Evolutionary conservation across 2,888 invertebrate species (phyloP).

Genomic region (Dioctria linearis): DNA sequence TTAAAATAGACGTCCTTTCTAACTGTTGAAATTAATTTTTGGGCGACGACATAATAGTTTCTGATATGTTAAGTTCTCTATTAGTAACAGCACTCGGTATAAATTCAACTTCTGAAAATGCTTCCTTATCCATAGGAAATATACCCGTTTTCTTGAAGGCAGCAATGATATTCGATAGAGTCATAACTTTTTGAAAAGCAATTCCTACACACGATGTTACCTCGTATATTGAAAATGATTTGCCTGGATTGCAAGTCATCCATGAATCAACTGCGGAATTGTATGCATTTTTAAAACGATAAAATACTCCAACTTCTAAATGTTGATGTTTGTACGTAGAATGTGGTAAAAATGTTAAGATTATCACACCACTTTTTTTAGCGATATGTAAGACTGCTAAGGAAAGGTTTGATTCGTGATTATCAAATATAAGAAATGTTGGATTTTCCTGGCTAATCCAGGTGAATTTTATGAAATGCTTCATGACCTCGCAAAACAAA

Average conservation of each 20-base stretch:
- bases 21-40: too few relatives aligned
- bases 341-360: conserved; percentile 69
- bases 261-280: conserved; percentile 28
- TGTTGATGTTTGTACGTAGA: conserved; percentile 68
- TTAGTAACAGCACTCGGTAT: not conserved
- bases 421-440: conserved; percentile 63
- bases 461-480: too few relatives aligned
- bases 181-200: not conserved
- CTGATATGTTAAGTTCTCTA: too few relatives aligned
- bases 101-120: not conserved
- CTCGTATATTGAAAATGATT: not conserved
- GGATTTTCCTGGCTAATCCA: too few relatives aligned
- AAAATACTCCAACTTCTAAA: conserved; percentile 60
- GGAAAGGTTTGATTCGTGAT: conserved; percentile 63
- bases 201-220: not conserved
- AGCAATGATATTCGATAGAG: conserved; percentile 2
- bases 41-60: too few relatives aligned
- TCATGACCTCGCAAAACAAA: too few relatives aligned
- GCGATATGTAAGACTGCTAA: conserved; percentile 41
- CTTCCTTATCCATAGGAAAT: not conserved
- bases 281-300: conserved; percentile 27
- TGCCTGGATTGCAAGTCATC: not conserved
- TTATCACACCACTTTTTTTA: conserved; percentile 66
- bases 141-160: not conserved
- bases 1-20: too few relatives aligned